These are phyloP conservation scores for Nemurella pictetii DNA, from an alignment of 2,888 invertebrate genomes.

Conservation along the genomic window DNA sequence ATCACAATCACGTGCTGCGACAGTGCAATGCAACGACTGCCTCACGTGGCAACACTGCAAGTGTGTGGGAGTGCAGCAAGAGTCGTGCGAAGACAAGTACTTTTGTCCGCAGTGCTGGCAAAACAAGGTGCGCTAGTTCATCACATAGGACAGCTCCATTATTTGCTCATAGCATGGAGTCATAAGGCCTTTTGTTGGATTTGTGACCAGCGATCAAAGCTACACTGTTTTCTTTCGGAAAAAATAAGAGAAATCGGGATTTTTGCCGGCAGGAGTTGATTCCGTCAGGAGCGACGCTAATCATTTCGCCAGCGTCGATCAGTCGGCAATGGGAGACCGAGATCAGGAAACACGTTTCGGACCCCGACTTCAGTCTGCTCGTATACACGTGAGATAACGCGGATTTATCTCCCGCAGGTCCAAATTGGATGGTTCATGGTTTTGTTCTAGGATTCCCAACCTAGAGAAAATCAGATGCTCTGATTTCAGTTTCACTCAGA, in stretches of 20 bases:
- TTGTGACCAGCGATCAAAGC: background rate
- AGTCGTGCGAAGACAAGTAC: slow-evolving; percentile 53
- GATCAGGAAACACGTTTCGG: slow-evolving; percentile 62
- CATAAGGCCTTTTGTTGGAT: background rate
- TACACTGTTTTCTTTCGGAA: background rate
- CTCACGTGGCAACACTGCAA: slow-evolving; percentile 62
- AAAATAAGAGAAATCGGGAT: background rate
- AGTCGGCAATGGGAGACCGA: slow-evolving; percentile 74
- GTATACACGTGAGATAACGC: slow-evolving; percentile 53
- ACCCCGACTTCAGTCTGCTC: slow-evolving; percentile 56
- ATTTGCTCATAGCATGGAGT: background rate
- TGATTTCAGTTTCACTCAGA: too few relatives aligned
- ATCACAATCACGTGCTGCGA: slow-evolving; percentile 33
- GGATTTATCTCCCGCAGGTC: too few relatives aligned
- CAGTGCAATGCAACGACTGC: slow-evolving; percentile 57
- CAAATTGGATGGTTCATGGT: too few relatives aligned
- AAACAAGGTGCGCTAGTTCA: slow-evolving; percentile 44
- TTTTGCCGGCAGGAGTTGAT: slow-evolving; percentile 51
- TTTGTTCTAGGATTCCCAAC: too few relatives aligned
- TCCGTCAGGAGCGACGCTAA: slow-evolving; percentile 66
- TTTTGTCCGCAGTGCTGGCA: slow-evolving; percentile 70
- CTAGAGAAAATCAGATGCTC: too few relatives aligned
- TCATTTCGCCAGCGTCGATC: slow-evolving; percentile 70
- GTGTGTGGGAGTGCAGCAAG: slow-evolving; percentile 60
- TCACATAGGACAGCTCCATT: background rate